Evolutionary conservation across 2,888 invertebrate genomes (phyloP), one percentile per base, ranked within the genome.

Genomic region (Pseudoips prasinana): DNA sequence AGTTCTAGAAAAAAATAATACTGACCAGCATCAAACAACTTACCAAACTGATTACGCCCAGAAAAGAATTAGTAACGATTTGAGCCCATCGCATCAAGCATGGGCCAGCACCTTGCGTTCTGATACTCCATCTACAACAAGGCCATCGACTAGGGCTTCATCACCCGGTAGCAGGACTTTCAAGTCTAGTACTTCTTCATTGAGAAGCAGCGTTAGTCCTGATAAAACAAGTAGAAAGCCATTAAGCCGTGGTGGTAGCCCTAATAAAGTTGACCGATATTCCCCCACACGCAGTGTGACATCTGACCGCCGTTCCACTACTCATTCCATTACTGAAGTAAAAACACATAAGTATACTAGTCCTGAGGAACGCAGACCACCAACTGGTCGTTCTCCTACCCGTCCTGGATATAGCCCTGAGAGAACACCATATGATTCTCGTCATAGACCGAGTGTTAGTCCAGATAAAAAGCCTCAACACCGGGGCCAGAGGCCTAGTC

Each of bases 51-150:
- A 92, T 51, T 92, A 81, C 50, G 79, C 83, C 2, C 90, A 85
- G 28, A 91, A 89, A 47, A 86, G 84, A 51, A 90, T 92, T 10
- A 92, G 91, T 47, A 90, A 90, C 22, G 93, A 93, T 33, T 87
- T 90, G 56, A 94, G 94, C 63, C 92, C 94, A 0, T 91, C 93
- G 1, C 95, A 95, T 62, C 92, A 94, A 50, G 94, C 94, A 0
- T 95, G 94, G 87, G 94, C 93, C 0, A 91, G 93, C 36, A 92
- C 94, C 3, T 77, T 95, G 26, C 90, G 95, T 17, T 90, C 93
- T 39, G 91, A 92, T 20, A 92, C 92, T 30, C 92, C 92, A 1
- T 84, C 90, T 25, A 75, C 89, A 1, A 78, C 84, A n/a, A 75
- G 81, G 2, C 73, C 81, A 2, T 72, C 89, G 24, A 76, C 84